Conservation (phyloP, 2,888 invertebrate species). For the Periphyllus acericola region DNA sequence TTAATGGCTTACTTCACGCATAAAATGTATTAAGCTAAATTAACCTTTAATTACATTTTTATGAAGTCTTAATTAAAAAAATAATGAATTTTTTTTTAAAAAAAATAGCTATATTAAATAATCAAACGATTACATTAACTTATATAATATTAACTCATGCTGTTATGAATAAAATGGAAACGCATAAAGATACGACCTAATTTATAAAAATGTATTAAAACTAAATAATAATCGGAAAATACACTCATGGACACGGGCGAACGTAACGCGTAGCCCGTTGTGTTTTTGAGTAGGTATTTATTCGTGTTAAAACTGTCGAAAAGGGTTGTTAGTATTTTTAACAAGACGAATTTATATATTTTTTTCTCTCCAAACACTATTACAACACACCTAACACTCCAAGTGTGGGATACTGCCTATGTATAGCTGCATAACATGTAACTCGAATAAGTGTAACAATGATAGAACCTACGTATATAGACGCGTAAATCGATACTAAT, state of each 20-base stretch:
- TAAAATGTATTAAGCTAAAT: background rate
- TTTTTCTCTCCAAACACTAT: too few species aligned
- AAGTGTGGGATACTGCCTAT: too few species aligned
- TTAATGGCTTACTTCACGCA: background rate
- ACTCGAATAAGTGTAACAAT: background rate
- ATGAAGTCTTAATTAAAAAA: background rate
- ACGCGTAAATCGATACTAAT: background rate
- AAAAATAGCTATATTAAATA: background rate
- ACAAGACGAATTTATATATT: background rate
- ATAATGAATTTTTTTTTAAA: background rate
- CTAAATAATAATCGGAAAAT: background rate
- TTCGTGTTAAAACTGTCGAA: background rate
- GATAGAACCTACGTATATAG: background rate
- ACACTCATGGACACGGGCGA: background rate
- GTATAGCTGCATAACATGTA: too few species aligned
- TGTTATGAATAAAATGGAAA: background rate
- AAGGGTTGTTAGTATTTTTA: constrained; percentile 16
- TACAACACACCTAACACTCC: too few species aligned
- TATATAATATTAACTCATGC: background rate
- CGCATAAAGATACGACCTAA: background rate
- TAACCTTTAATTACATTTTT: background rate
- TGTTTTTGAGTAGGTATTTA: background rate
- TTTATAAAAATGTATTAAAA: background rate
- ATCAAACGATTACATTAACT: background rate
- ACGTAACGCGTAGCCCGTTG: background rate